Evolutionary conservation across 2,888 invertebrate genomes (phyloP), one percentile per base, ranked within the genome.

Genomic region (Abrostola tripartita): DNA sequence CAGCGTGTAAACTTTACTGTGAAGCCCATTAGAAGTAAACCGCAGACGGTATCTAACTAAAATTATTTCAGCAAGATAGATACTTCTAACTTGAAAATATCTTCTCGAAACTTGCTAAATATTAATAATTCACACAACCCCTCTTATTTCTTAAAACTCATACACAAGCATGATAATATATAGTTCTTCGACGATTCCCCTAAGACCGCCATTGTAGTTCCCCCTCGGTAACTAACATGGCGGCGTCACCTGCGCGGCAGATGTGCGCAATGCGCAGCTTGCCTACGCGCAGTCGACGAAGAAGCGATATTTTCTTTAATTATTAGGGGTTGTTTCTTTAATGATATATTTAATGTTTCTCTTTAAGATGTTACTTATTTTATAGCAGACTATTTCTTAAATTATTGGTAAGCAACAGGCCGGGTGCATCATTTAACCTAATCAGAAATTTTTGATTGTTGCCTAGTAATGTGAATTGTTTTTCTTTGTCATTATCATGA

Each of bases 191-290:
- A 50, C 47, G 49, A 44, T 40, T 68, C 69, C 76, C 78, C 76
- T 62, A 64, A 69, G 65, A 79, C 63, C 66, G 24, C 63, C 58
- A 71, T 81, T 82, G 73, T 80, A 47, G 52, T 55, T 73, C 79
- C 82, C 84, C 84, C 83, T 78, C 67, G 40, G 36, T 53, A 47
- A 65, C 67, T 76, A 81, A 78, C 52, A 86, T 86, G 88, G 85
- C 87, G 82, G 75, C 80, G 79, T 78, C 91, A 90, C 90, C 91
- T 90, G 91, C 90, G 70, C 65, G 81, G 85, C 91, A 91, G 91
- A 90, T 91, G 91, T 82, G 80, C 74, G 72, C 70, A 80, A 71
- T 68, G 61, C 71, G 83, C 90, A 90, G 90, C 90, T 89, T 90
- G 90, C 85, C 78, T 77, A 61, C 58, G 78, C 84, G 85, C 82